Conservation (phyloP, 2,113 vertebrate genomes). For the Epinephelus fuscoguttatus region DNA sequence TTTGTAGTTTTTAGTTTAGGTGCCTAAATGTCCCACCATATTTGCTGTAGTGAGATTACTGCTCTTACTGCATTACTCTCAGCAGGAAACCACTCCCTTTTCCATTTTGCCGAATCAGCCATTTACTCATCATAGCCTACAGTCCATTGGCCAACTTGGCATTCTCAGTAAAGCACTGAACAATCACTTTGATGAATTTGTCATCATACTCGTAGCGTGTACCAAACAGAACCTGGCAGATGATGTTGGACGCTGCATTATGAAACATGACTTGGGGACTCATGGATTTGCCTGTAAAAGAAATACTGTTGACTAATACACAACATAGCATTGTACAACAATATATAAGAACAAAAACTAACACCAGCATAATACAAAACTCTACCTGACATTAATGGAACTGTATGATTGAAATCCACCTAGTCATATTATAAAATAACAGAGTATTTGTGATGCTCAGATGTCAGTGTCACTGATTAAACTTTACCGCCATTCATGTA, state of each 20-base stretch:
- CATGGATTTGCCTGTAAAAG: conserved; percentile 60
- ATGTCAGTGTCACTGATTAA: neutral
- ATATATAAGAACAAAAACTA: neutral
- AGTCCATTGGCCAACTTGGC: conserved; percentile 70
- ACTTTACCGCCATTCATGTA: neutral
- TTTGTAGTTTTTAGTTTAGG: too few species aligned
- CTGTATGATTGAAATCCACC: neutral
- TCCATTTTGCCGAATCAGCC: too few species aligned
- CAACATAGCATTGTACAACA: neutral
- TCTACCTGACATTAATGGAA: neutral
- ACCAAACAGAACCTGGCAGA: conserved; percentile 84
- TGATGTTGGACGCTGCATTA: conserved; percentile 82
- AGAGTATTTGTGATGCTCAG: neutral
- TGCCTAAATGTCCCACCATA: too few species aligned
- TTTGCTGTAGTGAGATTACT: too few species aligned
- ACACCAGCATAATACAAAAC: neutral
- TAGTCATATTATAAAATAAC: neutral
- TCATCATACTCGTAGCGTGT: conserved; percentile 81
- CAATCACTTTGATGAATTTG: conserved; percentile 50
- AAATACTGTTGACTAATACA: neutral
- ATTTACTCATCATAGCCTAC: conserved; percentile 70
- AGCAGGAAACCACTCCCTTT: too few species aligned
- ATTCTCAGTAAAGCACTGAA: conserved; percentile 57
- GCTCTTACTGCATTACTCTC: too few species aligned
- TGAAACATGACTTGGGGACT: conserved; percentile 78